Conservation (phyloP, 2,113 vertebrate species). For the Phaethon lepturus region DNA sequence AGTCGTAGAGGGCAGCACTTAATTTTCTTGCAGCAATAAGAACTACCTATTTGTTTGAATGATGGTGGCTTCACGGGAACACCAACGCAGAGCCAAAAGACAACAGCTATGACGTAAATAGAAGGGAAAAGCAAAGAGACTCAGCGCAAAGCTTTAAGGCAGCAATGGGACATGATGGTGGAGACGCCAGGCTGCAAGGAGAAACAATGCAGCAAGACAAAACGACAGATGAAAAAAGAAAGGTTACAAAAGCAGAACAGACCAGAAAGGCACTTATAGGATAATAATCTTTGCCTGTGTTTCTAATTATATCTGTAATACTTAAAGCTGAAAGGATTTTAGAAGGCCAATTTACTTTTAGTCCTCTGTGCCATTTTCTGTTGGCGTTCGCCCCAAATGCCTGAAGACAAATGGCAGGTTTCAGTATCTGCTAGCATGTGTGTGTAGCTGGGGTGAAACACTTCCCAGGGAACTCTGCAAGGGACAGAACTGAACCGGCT, state of each 20-base stretch:
- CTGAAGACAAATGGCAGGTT: not conserved
- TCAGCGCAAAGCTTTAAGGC: not conserved
- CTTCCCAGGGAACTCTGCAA: not conserved
- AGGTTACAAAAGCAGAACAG: constrained; percentile 57
- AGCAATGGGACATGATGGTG: not conserved
- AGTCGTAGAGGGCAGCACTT: not conserved
- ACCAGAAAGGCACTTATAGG: constrained; percentile 37
- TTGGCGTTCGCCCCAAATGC: not conserved
- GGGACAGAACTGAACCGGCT: not conserved
- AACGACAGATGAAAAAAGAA: constrained; percentile 16
- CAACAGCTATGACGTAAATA: constrained; percentile 19
- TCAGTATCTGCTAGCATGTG: fast-evolving
- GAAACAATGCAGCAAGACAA: constrained; percentile 12
- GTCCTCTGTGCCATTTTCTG: constrained; percentile 36
- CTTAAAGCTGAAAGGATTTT: constrained; percentile 44
- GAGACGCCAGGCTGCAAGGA: constrained; percentile 26
- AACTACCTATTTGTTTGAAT: constrained; percentile 19
- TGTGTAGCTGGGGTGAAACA: not conserved
- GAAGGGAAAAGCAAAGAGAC: constrained; percentile 33
- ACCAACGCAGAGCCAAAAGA: constrained; percentile 14
- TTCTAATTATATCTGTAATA: constrained; percentile 62
- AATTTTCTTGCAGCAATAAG: not conserved
- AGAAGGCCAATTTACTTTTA: constrained; percentile 21
- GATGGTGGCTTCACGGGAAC: constrained; percentile 26
- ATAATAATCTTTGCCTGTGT: constrained; percentile 44